Percentiles rank a stretch among this genome's conserved stretches.
Conservation (phyloP, 2,797 vertebrate species). For the Parauchenoglanis ngamensis region DNA sequence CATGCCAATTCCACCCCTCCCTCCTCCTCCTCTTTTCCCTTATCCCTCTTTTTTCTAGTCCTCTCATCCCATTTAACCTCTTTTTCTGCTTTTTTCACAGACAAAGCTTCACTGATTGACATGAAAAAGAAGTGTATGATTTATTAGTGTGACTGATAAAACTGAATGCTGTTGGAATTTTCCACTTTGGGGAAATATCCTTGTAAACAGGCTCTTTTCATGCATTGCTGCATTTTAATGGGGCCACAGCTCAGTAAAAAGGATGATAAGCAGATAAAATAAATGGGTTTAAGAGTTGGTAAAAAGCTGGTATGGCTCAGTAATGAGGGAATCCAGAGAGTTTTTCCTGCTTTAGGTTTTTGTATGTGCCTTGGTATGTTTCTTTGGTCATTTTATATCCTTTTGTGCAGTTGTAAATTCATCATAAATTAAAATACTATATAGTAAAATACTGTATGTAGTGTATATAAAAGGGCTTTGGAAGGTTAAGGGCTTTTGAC, state of each 20-base stretch:
- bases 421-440: background rate
- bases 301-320: slow-evolving; percentile 56
- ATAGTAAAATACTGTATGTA: background rate
- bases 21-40: slow-evolving; percentile 33
- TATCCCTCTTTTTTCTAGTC: slow-evolving; percentile 48
- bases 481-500: background rate
- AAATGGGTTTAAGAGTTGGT: slow-evolving; percentile 65
- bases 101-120: slow-evolving; percentile 89
- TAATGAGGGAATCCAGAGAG: slow-evolving; percentile 46
- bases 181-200: slow-evolving; percentile 89
- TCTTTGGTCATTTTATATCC: slow-evolving; percentile 61
- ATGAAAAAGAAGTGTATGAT: slow-evolving; percentile 96
- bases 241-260: slow-evolving; percentile 73
- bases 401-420: background rate
- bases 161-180: slow-evolving; percentile 85
- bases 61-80: slow-evolving; percentile 42
- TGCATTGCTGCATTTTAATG: slow-evolving; percentile 74
- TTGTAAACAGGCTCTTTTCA: slow-evolving; percentile 80
- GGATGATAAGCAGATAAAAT: slow-evolving; percentile 71
- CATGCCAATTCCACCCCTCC: slow-evolving; percentile 82
- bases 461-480: background rate
- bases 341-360: slow-evolving; percentile 8
- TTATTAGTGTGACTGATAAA: slow-evolving; percentile 94
- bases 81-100: slow-evolving; percentile 53
- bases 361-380: slow-evolving; percentile 73